Percentiles rank a stretch among this genome's conserved stretches.
Evolutionary conservation across 2,888 invertebrate genomes (phyloP).

Genomic region (Pachliopta kotzebuea): DNA sequence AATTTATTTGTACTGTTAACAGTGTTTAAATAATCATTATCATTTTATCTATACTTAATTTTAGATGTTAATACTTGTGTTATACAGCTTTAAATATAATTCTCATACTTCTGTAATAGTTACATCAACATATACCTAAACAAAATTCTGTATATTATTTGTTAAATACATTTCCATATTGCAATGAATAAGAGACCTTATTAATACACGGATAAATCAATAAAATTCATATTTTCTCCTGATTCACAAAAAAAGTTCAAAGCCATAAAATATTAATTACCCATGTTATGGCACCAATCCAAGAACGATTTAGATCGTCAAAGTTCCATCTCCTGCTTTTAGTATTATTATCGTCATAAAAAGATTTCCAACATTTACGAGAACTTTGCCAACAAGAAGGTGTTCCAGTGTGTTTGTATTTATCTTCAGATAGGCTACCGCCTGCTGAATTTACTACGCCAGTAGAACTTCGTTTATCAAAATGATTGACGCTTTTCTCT

Average conservation of each 20-base stretch:
- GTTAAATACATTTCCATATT: no score
- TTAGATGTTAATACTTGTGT: no score
- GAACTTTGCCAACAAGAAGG: conserved; percentile 54
- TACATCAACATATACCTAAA: no score
- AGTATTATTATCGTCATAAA: conserved; percentile 49
- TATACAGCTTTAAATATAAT: no score
- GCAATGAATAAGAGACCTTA: no score
- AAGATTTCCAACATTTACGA: conserved; percentile 51
- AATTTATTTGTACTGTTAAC: no score
- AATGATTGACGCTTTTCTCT: conserved; percentile 71
- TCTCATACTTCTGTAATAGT: no score
- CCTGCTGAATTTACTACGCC: conserved; percentile 52
- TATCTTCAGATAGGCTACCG: conserved; percentile 47
- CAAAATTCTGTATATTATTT: no score
- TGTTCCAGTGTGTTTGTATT: conserved; percentile 44
- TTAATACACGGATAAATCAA: no score
- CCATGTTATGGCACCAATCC: conserved; percentile 79
- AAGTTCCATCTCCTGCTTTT: conserved; percentile 68
- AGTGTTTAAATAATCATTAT: no score
- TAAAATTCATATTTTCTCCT: no score
- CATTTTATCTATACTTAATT: no score
- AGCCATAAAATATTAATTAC: conserved; percentile 46
- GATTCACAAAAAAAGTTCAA: background rate
- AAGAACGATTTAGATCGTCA: conserved; percentile 63
- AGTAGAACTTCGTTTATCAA: conserved; percentile 69